A percentile compares a stretch with the other conserved stretches of the same genome.
phyloP scores from a whole-genome alignment of 2,113 vertebrate genomes.

The Natator depressus region DNA sequence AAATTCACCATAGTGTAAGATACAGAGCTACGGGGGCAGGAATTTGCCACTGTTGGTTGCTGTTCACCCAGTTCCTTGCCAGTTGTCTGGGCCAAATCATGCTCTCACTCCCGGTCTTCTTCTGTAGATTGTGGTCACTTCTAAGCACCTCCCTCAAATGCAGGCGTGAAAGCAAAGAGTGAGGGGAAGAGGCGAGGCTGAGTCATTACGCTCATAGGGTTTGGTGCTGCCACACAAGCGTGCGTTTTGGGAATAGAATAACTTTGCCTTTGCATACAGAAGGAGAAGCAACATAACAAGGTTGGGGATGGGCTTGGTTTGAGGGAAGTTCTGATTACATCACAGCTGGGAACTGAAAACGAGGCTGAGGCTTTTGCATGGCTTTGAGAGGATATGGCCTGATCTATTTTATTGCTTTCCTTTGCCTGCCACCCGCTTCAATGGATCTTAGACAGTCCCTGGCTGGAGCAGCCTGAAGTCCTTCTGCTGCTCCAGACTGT shows the following conservation, averaged over 20 bases:
- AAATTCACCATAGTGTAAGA: slow-evolving; percentile 16
- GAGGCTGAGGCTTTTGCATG: slow-evolving; percentile 40
- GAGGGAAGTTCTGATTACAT: slow-evolving; percentile 27
- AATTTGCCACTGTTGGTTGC: neutral
- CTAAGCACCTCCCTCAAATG: slow-evolving; percentile 38
- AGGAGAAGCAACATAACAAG: slow-evolving; percentile 56
- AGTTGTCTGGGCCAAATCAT: slow-evolving; percentile 12
- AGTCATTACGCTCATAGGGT: neutral
- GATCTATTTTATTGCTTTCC: slow-evolving; percentile 62
- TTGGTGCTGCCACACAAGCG: neutral
- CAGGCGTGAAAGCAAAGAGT: slow-evolving; percentile 38
- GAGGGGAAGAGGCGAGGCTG: slow-evolving; percentile 22
- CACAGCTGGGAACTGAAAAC: slow-evolving; percentile 54
- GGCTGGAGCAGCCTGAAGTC: slow-evolving; percentile 95
- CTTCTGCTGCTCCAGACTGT: slow-evolving; percentile 96
- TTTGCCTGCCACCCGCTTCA: slow-evolving; percentile 17
- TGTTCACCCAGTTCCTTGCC: neutral
- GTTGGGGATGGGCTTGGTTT: slow-evolving; percentile 40
- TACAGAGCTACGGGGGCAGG: neutral
- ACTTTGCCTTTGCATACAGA: slow-evolving; percentile 59
- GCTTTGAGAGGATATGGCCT: slow-evolving; percentile 9
- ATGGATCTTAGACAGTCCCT: slow-evolving; percentile 88
- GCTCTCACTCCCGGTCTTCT: slow-evolving; percentile 30
- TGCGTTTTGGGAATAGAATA: slow-evolving; percentile 33
- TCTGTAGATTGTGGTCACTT: slow-evolving; percentile 18